phyloP scores from a whole-genome alignment of 2,113 vertebrate species.

The Hemicordylus capensis region DNA sequence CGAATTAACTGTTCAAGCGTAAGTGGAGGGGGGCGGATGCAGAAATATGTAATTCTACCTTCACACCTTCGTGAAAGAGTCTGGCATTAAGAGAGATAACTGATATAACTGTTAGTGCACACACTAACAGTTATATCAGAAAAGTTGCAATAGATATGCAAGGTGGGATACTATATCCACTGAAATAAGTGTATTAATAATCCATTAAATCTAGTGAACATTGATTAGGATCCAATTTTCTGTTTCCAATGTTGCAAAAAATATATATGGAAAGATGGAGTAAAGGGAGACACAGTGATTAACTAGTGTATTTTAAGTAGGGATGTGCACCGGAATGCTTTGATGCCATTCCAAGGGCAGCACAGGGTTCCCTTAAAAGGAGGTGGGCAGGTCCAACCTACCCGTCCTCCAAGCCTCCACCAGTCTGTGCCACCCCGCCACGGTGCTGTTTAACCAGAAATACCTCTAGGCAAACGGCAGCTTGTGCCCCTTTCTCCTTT shows the following conservation, averaged over 20 bases:
- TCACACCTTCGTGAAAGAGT: conserved; percentile 57
- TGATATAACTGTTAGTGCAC: no score
- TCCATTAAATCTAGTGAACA: neutral
- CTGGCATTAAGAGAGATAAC: conserved; percentile 57
- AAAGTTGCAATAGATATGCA: neutral
- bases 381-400: no score
- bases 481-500: no score
- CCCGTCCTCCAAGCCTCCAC: no score
- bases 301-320: no score
- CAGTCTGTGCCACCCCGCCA: no score
- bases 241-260: neutral
- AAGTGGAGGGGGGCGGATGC: conserved; percentile 59
- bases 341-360: no score
- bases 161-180: neutral
- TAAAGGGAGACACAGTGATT: neutral
- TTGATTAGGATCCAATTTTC: neutral
- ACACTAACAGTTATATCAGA: conserved; percentile 7
- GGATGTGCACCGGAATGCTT: no score
- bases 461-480: no score
- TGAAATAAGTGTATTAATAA: neutral
- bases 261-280: neutral
- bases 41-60: conserved; percentile 60
- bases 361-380: no score
- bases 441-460: no score
- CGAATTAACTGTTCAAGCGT: conserved; percentile 69